These are phyloP conservation scores for Prosapia bicincta DNA, from an alignment of 2,888 invertebrate genomes.

Conservation along the genomic window DNA sequence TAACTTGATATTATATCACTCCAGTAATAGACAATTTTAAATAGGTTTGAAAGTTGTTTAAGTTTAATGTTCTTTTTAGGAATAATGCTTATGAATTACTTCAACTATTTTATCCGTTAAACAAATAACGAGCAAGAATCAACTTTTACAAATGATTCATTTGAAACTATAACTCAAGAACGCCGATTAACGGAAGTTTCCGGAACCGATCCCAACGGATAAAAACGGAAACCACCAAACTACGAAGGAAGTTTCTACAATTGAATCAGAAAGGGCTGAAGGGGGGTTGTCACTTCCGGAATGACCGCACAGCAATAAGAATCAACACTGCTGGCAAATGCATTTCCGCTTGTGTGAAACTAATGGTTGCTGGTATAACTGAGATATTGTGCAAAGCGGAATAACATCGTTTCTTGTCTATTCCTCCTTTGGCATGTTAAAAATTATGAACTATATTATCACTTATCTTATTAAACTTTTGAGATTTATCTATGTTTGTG, in stretches of 20 bases:
- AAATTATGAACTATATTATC: no score
- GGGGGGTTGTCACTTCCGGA: background rate
- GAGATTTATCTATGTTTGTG: no score
- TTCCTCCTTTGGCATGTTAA: no score
- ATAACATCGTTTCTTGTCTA: no score
- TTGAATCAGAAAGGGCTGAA: background rate
- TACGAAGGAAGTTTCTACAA: background rate
- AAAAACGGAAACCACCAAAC: background rate
- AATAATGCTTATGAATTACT: no score
- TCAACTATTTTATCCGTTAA: no score
- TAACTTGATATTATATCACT: no score
- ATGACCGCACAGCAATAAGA: background rate
- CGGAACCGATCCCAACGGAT: background rate
- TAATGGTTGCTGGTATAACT: background rate
- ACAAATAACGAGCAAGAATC: background rate
- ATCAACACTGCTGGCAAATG: slow-evolving; percentile 26
- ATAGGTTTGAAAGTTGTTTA: no score
- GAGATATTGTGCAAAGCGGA: background rate
- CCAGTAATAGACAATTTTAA: no score
- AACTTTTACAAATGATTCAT: background rate
- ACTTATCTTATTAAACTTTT: no score
- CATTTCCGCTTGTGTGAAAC: slow-evolving; percentile 15
- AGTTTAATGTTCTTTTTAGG: no score
- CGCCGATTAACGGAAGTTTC: background rate
- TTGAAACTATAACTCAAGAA: background rate